A percentile compares a stretch with the other conserved stretches of the same genome.
Evolutionary conservation across 2,113 vertebrate species (phyloP).

Genomic region (Mirza zaza): DNA sequence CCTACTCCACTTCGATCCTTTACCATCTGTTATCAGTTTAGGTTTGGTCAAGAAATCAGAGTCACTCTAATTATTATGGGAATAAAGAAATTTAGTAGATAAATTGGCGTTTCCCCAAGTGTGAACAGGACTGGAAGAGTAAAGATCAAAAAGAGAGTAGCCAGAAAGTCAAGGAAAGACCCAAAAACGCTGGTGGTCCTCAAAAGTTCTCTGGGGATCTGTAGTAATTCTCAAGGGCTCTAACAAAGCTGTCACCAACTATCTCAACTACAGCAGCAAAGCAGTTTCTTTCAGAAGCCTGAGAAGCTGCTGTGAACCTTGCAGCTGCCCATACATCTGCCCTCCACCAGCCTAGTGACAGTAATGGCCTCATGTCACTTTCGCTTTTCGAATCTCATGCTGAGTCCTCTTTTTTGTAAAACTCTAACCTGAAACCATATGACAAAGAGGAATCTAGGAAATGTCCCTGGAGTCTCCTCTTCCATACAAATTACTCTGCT

Average conservation of each 20-base stretch:
- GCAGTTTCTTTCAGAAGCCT: too few species aligned
- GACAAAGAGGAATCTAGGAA: neutral
- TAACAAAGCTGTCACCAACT: neutral
- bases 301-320: neutral
- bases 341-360: neutral
- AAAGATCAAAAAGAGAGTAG: neutral
- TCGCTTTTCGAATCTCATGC: too few species aligned
- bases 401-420: neutral
- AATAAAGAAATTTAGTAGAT: neutral
- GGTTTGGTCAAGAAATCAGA: neutral
- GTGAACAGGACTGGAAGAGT: neutral
- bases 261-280: neutral
- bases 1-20: neutral
- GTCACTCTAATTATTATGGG: neutral
- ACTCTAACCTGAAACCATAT: neutral
- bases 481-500: neutral
- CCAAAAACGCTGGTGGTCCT: neutral
- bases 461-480: neutral
- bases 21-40: neutral
- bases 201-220: neutral
- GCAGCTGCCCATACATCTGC: neutral
- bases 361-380: neutral
- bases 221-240: neutral
- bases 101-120: neutral
- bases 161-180: neutral